phyloP scores from a whole-genome alignment of 2,113 vertebrate genomes.

The Macrotis lagotis region DNA sequence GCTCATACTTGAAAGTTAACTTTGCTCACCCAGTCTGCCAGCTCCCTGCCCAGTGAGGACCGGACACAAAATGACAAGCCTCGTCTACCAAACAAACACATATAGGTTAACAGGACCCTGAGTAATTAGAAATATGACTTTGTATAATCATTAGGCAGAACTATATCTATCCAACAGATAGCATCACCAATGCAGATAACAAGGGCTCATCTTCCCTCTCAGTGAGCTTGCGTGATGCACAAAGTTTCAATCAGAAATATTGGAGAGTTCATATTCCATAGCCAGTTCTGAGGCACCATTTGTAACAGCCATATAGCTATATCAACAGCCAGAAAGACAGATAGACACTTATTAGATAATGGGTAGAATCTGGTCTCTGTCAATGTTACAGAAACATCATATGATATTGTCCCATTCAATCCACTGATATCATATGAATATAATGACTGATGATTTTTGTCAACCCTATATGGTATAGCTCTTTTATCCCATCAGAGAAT shows the following conservation, averaged over 20 bases:
- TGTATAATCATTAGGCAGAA: slow-evolving; percentile 36
- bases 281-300: neutral
- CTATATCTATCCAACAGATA: slow-evolving; percentile 4
- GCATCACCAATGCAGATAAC: neutral
- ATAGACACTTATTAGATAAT: neutral
- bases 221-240: neutral
- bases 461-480: neutral
- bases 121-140: slow-evolving; percentile 39
- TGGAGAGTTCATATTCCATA: neutral
- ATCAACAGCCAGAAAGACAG: neutral
- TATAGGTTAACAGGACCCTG: slow-evolving; percentile 1
- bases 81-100: neutral
- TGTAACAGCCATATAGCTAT: neutral
- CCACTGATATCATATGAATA: neutral
- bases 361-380: neutral
- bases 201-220: neutral
- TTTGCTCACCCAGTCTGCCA: neutral
- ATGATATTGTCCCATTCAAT: neutral
- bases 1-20: neutral
- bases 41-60: neutral
- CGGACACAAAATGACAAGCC: neutral
- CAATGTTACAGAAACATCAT: neutral
- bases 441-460: neutral
- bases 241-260: neutral
- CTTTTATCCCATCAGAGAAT: neutral